Evolutionary conservation across 2,888 invertebrate genomes (phyloP), one percentile per base, ranked within the genome.

Genomic region (Allacma fusca): DNA sequence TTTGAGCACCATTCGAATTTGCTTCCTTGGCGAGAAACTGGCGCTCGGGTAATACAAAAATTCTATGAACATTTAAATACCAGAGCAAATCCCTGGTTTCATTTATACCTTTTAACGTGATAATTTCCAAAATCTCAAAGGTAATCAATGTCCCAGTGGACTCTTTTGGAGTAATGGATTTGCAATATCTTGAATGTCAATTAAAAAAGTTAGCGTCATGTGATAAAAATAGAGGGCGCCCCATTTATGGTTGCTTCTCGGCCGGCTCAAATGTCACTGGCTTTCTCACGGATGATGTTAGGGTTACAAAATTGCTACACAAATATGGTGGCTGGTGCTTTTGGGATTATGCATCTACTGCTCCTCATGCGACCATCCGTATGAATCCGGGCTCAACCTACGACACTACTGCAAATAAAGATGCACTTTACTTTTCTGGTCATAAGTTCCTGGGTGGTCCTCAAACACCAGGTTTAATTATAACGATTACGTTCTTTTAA

Each of bases 241-340:
- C 90, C 84, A 87, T 96, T 87, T 91, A 96, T 72, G 96, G 95
- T 0, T 93, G 93, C 86, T 95, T 96, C 87, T 91, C 92, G 28
- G 94, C 94, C 0, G 94, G 94, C 1, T 95, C 95, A 26, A 94
- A 94, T 85, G 90, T 95, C n/a, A 95, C 95, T 0, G 96, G 96
- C 9, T 91, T 94, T n/a, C 85, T 95, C 44, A 91, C 92, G 62
- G 94, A 95, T 87, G 94, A 94, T 85, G 91, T 94, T 1, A 91
- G 92, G 0, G 92, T 96, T 12, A 94, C 95, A 0, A 87, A 92
- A 21, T 88, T 94, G 4, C 89, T 96, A 19, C 95, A 96, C 85
- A 92, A 90, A 85, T 92, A 94, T 85, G 93, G 93, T 12, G 95
- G 94, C 0, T 89, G 93, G 82, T 91, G 94, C 0, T 92, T 96